A percentile compares a stretch with the other conserved stretches of the same genome.
Evolutionary conservation across 2,113 vertebrate species (phyloP).

Genomic region (Lepus timidus): DNA sequence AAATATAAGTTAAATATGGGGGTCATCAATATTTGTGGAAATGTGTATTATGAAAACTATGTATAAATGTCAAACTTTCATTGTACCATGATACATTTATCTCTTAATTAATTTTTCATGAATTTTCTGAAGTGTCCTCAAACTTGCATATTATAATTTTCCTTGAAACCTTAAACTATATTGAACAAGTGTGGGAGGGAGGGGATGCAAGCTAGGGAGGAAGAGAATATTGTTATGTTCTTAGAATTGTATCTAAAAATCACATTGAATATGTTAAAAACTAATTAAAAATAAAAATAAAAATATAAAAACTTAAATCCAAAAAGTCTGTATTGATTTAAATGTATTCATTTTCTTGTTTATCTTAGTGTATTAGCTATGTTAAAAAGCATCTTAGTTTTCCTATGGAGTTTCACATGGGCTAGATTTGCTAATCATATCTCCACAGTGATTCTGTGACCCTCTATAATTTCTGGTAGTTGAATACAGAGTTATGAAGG

Average conservation of each 20-base stretch:
- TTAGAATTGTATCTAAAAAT: too few species aligned
- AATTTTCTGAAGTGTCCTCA: too few species aligned
- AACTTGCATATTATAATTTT: neutral
- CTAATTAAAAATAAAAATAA: too few species aligned
- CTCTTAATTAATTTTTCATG: too few species aligned
- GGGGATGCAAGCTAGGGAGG: too few species aligned
- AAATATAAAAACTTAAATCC: neutral
- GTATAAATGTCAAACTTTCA: too few species aligned
- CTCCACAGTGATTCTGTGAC: neutral
- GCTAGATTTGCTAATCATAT: neutral
- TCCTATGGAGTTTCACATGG: neutral
- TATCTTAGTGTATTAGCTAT: neutral
- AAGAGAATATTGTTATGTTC: too few species aligned
- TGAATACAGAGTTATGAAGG: neutral
- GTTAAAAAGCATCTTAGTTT: neutral
- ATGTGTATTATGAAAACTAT: too few species aligned
- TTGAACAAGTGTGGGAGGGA: too few species aligned
- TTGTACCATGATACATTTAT: too few species aligned
- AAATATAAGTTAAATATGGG: neutral
- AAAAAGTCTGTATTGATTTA: neutral
- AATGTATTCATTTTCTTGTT: neutral
- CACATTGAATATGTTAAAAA: too few species aligned
- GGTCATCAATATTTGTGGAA: too few species aligned
- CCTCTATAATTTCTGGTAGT: neutral
- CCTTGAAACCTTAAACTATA: neutral